Percentiles rank a stretch among this genome's conserved stretches.
These are phyloP conservation scores for Eilema depressum DNA, from an alignment of 2,888 invertebrate genomes.

Conservation along the genomic window DNA sequence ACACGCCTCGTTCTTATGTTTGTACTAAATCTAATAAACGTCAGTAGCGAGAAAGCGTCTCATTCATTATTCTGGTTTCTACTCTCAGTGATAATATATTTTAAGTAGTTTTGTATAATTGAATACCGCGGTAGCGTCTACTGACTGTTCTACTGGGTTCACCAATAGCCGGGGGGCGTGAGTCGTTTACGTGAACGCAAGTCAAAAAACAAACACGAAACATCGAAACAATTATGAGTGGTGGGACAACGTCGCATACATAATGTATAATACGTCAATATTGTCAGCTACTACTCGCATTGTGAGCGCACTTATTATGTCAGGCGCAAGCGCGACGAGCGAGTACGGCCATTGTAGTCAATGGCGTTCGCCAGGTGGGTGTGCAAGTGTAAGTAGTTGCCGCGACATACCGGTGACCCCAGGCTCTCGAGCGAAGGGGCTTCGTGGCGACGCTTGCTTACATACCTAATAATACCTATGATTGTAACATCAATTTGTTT, in stretches of 20 bases:
- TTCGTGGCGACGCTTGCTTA: not conserved
- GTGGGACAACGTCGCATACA: slow-evolving; percentile 65
- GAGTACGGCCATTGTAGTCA: slow-evolving; percentile 81
- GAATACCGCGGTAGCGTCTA: slow-evolving; percentile 49
- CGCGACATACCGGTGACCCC: slow-evolving; percentile 69
- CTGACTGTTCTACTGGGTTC: slow-evolving; percentile 27
- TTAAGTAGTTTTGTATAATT: slow-evolving; percentile 58
- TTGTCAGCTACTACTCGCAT: slow-evolving; percentile 78
- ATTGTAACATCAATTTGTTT: not conserved
- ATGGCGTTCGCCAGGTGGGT: slow-evolving; percentile 81
- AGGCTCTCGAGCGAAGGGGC: slow-evolving; percentile 34
- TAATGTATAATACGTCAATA: slow-evolving; percentile 78
- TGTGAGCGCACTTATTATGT: slow-evolving; percentile 76
- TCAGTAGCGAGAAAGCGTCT: slow-evolving; percentile 74
- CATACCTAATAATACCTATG: slow-evolving; percentile 5
- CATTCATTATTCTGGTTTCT: slow-evolving; percentile 74
- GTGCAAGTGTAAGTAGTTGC: slow-evolving; percentile 80
- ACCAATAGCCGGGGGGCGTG: slow-evolving; percentile 31
- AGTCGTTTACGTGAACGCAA: slow-evolving; percentile 57
- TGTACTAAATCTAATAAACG: slow-evolving; percentile 86
- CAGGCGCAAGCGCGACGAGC: slow-evolving; percentile 68
- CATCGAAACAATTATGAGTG: slow-evolving; percentile 70
- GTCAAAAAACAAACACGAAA: slow-evolving; percentile 59
- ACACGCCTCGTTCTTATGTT: slow-evolving; percentile 86
- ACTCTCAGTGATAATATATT: slow-evolving; percentile 62